Percentiles rank a stretch among this genome's conserved stretches.
Evolutionary conservation across 2,797 vertebrate species (phyloP).

Genomic region (Coranthus polyacanthus): DNA sequence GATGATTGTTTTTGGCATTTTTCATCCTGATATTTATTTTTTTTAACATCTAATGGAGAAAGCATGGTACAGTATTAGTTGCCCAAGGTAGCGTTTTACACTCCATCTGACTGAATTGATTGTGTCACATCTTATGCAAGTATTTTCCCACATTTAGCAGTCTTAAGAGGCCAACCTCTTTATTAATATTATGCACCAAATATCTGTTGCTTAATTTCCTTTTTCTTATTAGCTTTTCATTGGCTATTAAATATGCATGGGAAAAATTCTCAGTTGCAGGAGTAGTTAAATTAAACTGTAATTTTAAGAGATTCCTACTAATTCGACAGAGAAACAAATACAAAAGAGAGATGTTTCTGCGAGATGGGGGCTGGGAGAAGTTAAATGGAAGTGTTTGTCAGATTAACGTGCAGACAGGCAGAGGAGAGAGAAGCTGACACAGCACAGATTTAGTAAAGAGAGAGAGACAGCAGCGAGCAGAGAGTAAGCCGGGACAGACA

Average conservation of each 20-base stretch:
- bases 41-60: slow-evolving; percentile 56
- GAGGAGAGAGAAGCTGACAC: slow-evolving; percentile 64
- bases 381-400: slow-evolving; percentile 50
- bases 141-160: slow-evolving; percentile 41
- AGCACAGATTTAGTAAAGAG: slow-evolving; percentile 71
- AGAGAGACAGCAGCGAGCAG: slow-evolving; percentile 34
- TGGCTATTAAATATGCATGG: slow-evolving; percentile 20
- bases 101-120: slow-evolving; percentile 38
- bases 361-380: slow-evolving; percentile 18
- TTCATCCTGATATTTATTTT: slow-evolving; percentile 63
- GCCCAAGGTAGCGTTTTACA: slow-evolving; percentile 40
- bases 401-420: slow-evolving; percentile 48
- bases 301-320: slow-evolving; percentile 26
- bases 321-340: slow-evolving; percentile 18
- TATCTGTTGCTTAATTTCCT: slow-evolving; percentile 42
- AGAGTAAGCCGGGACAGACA: slow-evolving; percentile 60
- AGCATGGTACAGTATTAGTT: slow-evolving; percentile 45
- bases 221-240: slow-evolving; percentile 48
- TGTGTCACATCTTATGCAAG: slow-evolving; percentile 19
- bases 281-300: background rate
- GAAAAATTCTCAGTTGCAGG: too few relatives aligned
- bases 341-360: slow-evolving; percentile 13
- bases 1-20: slow-evolving; percentile 80
- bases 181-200: slow-evolving; percentile 50
- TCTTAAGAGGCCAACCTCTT: slow-evolving; percentile 37